Evolutionary conservation across 2,113 vertebrate genomes (phyloP), one percentile per base, ranked within the genome.

Genomic region (Bombycilla garrulus): DNA sequence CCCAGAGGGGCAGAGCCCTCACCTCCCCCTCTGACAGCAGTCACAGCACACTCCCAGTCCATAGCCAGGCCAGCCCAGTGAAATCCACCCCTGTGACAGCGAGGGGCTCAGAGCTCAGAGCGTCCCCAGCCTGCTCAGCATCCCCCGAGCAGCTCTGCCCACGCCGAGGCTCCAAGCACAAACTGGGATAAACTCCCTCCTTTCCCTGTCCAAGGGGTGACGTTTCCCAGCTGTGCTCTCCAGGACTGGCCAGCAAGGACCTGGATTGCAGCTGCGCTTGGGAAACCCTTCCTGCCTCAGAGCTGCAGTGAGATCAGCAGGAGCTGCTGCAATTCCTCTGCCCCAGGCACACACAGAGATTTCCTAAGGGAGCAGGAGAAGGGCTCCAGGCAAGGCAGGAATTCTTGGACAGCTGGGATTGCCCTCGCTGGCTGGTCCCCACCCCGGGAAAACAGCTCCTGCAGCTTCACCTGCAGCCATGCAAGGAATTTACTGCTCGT

Each of bases 91-190:
- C 81, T 40, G 42, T 15, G 36, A 1, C 5, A 18, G 77, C 0
- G 1, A 53, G 45, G 69, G 70, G 73, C 69, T 24, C 16, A 23
- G 16, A 54, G 76, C 73, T 64, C 88, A 65, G 21, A 29, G 31
- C 1, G 50, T 19, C 74, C 33, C 1, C 79, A 58, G 40, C 7
- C 26, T 1, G 0, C 10, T n/a, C 3, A 0, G 14, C 10, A 1
- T 11, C 47, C 56, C 92, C 45, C 11, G 81, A 21, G 42, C 11
- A 60, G 66, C 78, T 65, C 31, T 13, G 50, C 72, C 6, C 24
- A 21, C 23, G 13, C 14, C 0, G 0, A 56, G 69, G 47, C 58
- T 69, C 12, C 58, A 9, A 26, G 88, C 38, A 44, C 64, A 57
- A 81, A 26, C 0, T 36, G 82, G 47, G 83, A 53, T 8, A 10